Base-by-base conservation (phyloP, 1,140 invertebrate genomes). In the Stegodyphus mimosarum region DNA sequence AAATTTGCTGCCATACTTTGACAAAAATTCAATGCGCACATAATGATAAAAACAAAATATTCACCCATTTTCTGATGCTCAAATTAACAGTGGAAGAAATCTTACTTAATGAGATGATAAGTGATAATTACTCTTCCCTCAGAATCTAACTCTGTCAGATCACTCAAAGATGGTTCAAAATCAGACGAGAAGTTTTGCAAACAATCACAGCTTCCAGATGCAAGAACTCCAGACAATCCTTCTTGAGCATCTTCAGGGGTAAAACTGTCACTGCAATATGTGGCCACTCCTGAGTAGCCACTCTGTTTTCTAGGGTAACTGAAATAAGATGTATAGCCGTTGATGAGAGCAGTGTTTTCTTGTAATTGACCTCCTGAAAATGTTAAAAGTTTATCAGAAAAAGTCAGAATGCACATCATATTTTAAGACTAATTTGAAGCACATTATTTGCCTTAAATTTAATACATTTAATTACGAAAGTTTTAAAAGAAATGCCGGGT, bases 221-320 rank as follows among this genome's bases (percentile, higher is more conserved):
- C 3, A 55, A 51, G 18, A 53, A 11, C 10, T 10, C 89, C 89
- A 77, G 88, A 88, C 6, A 92, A 86, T 0, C 91, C 91, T 89
- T 93, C 92, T 86, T 92, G 91, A 15, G 91, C 92, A 72, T 88
- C 88, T 2, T 88, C 13, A 10, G 92, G 92, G 6, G 88, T 90
- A 15, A 86, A 88, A 60, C 13, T 69, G 76, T 91, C 87, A 83
- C 88, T 89, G 86, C 92, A 92, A 88, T 90, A 93, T 51, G 90
- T 92, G 5, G 91, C 92, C n/a, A 92, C 92, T 69, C 92, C 92
- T 87, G 92, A 92, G 87, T 92, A 93, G 13, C 92, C 92, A 88
- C 89, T 89, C 85, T 89, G 88, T 60, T 90, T 90, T 63, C 90
- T 88, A 11, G 91, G 92, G 78, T 91, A 93, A 73, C 90, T 91